Base-by-base conservation (phyloP, 1,140 invertebrate genomes). In the Atopsyche davidsoni region DNA sequence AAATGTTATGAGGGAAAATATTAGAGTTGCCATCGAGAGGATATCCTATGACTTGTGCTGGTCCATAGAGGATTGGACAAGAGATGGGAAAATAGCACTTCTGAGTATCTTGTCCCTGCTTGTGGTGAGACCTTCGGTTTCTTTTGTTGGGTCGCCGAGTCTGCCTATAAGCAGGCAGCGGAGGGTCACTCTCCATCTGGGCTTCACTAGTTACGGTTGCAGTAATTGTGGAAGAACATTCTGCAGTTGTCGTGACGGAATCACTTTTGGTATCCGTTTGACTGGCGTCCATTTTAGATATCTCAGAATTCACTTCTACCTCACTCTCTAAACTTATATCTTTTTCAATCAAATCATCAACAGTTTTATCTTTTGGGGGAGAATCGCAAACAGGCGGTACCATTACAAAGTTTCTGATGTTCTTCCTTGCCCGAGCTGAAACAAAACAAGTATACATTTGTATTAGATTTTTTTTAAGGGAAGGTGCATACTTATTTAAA, bases 1-100 rank as follows among this genome's bases (percentile, higher is more conserved):
- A 79, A 35, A 94, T 81, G 71, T 95, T 95, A 62, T 88, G 78
- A 2, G 90, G 91, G 70, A 93, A 94, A n/a, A 70, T 69, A 53
- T 69, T 72, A 51, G 75, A 63, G 49, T 72, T 64, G 11, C 66
- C 66, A 44, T 70, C 60, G 60, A 75, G 60, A 57, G 69, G 60
- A 59, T 78, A 75, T 60, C 81, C 75, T 55, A 81, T 78, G 58
- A 85, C 77, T 55, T 80, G 79, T 40, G 89, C 75, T 6, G 85
- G 82, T 21, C 89, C 91, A 68, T 88, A 92, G 64, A 85, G 78
- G 56, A 91, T 80, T 3, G 85, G 81, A 80, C 92, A 88, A 3
- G 89, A 92, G 53, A 86, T 82, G 2, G 92, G 92, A 69, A 87
- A 91, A 65, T 85, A 73, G 46, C 62, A 68, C 46, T 57, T 59